phyloP scores from a whole-genome alignment of 2,113 vertebrate genomes.

The Saimiri boliviensis region DNA sequence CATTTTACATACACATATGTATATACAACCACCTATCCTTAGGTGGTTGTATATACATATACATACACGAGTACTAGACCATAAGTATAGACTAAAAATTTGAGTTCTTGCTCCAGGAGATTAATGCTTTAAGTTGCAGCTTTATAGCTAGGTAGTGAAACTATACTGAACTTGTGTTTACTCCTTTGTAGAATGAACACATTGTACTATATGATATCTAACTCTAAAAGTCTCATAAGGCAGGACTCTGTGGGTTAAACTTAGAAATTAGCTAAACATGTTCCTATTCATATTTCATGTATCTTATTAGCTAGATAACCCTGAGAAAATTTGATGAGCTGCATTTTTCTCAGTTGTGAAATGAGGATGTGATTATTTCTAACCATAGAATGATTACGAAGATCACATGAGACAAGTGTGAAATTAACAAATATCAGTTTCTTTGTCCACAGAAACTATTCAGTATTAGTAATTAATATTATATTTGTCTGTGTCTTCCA shows the following conservation, averaged over 20 bases:
- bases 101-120: background rate
- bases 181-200: constrained; percentile 33
- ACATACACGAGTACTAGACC: background rate
- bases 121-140: background rate
- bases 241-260: background rate
- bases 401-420: background rate
- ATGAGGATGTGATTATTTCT: background rate
- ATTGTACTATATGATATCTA: constrained; percentile 17
- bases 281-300: constrained; percentile 5
- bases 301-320: constrained; percentile 25
- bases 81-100: background rate
- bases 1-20: background rate
- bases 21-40: background rate
- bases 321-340: constrained; percentile 41
- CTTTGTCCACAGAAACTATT: constrained; percentile 11
- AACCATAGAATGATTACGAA: constrained; percentile 22
- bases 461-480: background rate
- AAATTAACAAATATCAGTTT: constrained; percentile 31
- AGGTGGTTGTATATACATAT: no score
- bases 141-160: constrained; percentile 8
- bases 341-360: constrained; percentile 50
- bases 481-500: background rate
- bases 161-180: background rate
- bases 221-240: constrained; percentile 17
- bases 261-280: constrained; percentile 47